Percentiles rank a stretch among this genome's conserved stretches.
Evolutionary conservation across 1,140 invertebrate genomes (phyloP).

Genomic region (Mamestra configurata): DNA sequence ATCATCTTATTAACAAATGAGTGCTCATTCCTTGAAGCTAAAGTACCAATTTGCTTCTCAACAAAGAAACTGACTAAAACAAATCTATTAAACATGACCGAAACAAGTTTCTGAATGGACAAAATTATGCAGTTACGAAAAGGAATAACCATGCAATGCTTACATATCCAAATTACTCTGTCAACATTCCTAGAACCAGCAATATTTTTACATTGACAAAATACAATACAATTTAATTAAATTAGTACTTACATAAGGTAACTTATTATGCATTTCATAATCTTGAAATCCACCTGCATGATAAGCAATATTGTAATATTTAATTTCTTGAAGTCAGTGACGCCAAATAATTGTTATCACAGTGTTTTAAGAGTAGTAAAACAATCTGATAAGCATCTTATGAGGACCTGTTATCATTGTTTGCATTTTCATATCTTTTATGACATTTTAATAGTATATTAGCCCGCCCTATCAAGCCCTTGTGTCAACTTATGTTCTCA

Average conservation of each 20-base stretch:
- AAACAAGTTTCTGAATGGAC: conserved; percentile 4
- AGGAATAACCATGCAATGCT: background rate
- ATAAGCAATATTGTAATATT: background rate
- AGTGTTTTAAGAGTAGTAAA: background rate
- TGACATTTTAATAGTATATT: background rate
- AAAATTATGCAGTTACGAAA: background rate
- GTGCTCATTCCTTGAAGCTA: background rate
- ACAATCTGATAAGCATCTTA: conserved; percentile 8
- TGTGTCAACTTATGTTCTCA: background rate
- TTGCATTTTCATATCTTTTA: conserved; percentile 1
- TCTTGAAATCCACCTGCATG: background rate
- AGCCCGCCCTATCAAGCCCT: background rate
- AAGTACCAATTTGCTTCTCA: background rate
- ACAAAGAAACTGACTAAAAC: background rate
- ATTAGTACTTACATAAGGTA: background rate
- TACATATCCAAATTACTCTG: background rate
- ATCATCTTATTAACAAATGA: background rate
- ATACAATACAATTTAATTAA: background rate
- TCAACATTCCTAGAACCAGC: background rate
- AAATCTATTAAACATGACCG: background rate
- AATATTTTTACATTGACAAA: background rate
- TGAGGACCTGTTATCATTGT: conserved; percentile 2
- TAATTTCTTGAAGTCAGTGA: background rate
- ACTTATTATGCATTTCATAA: conserved; percentile 5
- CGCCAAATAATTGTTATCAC: background rate